Evolutionary conservation across 2,888 invertebrate genomes (phyloP), one percentile per base, ranked within the genome.

Genomic region (Oligia fasciuncula): DNA sequence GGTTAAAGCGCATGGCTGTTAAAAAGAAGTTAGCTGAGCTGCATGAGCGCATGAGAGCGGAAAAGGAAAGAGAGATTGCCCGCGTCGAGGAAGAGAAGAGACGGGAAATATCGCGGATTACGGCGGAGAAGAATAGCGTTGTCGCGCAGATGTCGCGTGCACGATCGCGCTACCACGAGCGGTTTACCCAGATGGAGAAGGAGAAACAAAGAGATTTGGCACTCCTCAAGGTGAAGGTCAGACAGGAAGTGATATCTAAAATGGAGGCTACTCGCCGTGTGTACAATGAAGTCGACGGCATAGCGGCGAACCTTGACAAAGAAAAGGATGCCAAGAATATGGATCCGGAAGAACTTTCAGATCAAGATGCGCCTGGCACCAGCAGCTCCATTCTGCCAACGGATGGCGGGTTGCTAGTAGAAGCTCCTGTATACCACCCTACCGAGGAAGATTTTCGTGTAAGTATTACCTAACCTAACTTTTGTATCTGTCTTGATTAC

Each of bases 371-470:
- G 19, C 68, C 83, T 19, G 19, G 68, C 11, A 43, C 63, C 49
- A 82, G 86, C 29, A 40, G 29, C 2, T 71, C 4, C n/a, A 35
- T 70, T 6, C 62, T 23, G 54, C 14, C 19, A n/a, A 1, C 29
- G 17, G 82, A 69, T 23, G 66, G 23, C 11, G 79, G 69, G 0
- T 54, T 65, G 4, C 94, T 98, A 85, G 97, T 98, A 0, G 98
- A 98, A 84, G 98, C 98, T 0, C 98, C 98, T 0, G 97, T 98
- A 0, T 99, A 98, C 93, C 97, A 98, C 91, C 99, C 99, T 0
- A 98, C 98, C 0, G 98, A 98, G 82, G 98, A 98, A 88, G 99
- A 99, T 91, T 99, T 99, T 92, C 93, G 91, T 83, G 95, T 94
- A 85, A 91, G 91, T 89, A 65, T 71, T 17, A 46, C 43, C 1